phyloP scores from a whole-genome alignment of 2,888 invertebrate species.

The Urechis unicinctus region DNA sequence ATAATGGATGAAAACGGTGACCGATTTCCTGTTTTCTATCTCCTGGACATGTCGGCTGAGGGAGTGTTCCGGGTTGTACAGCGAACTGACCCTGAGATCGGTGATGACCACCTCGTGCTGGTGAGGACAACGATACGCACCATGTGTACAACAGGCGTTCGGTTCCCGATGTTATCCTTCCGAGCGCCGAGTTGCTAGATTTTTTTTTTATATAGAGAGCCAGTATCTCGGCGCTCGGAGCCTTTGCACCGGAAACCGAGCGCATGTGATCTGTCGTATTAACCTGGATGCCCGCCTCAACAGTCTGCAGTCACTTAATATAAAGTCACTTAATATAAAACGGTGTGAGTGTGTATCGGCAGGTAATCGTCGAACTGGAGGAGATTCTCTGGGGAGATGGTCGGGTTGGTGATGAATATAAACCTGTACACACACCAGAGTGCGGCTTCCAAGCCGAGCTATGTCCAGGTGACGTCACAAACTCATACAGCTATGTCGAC shows the following conservation, averaged over 20 bases:
- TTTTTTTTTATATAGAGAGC: too few relatives aligned
- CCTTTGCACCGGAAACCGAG: too few relatives aligned
- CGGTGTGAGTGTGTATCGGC: too few relatives aligned
- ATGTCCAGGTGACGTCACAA: slow-evolving; percentile 18
- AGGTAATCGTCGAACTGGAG: not conserved
- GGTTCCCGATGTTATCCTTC: too few relatives aligned
- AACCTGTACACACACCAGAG: slow-evolving; percentile 27
- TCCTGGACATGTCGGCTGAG: slow-evolving; percentile 10
- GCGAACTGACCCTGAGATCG: not conserved
- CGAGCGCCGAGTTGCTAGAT: too few relatives aligned
- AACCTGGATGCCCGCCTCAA: too few relatives aligned
- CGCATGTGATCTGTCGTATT: too few relatives aligned
- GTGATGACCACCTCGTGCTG: not conserved
- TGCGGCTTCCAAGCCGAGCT: slow-evolving; percentile 35
- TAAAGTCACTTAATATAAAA: too few relatives aligned
- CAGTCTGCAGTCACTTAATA: too few relatives aligned
- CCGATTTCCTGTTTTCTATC: slow-evolving; percentile 16
- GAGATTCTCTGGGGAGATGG: slow-evolving; percentile 32
- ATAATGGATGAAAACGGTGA: slow-evolving; percentile 13
- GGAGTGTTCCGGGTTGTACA: not conserved
- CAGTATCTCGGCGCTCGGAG: too few relatives aligned
- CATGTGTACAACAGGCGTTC: too few relatives aligned
- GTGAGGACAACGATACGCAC: too few relatives aligned
- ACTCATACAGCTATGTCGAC: slow-evolving; percentile 8
- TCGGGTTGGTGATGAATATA: slow-evolving; percentile 19